phyloP scores from a whole-genome alignment of 2,113 vertebrate species.

The Tragulus kanchil region DNA sequence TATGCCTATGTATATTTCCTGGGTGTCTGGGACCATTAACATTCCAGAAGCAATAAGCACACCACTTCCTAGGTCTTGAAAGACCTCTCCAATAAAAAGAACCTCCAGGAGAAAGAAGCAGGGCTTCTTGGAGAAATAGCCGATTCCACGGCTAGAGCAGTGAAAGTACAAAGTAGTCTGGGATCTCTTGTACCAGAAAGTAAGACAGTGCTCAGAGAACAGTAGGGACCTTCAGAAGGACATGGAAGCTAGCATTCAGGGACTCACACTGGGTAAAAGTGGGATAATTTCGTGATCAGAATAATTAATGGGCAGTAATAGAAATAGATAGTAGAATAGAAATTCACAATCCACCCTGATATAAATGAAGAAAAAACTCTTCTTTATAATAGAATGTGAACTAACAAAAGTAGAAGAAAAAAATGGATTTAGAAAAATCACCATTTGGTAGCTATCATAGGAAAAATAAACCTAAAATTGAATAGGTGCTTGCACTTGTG shows the following conservation, averaged over 20 bases:
- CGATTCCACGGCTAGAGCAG: background rate
- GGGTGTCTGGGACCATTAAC: background rate
- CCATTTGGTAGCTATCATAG: slow-evolving; percentile 30
- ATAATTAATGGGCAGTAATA: background rate
- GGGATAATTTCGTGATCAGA: background rate
- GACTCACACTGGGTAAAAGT: background rate
- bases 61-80: background rate
- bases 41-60: background rate
- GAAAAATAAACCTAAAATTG: background rate
- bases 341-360: background rate
- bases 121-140: background rate
- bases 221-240: background rate
- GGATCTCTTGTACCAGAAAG: background rate
- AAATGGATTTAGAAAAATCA: slow-evolving; percentile 21
- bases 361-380: background rate
- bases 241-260: background rate
- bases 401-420: background rate
- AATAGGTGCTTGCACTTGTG: background rate
- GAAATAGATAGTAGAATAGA: background rate
- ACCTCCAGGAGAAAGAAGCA: background rate
- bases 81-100: background rate
- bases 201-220: background rate
- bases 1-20: background rate
- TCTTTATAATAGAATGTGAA: background rate
- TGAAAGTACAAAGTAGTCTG: background rate